Percentiles rank a stretch among this genome's conserved stretches.
These are phyloP conservation scores for Pollenia amentaria DNA, from an alignment of 2,888 invertebrate species.

Conservation along the genomic window DNA sequence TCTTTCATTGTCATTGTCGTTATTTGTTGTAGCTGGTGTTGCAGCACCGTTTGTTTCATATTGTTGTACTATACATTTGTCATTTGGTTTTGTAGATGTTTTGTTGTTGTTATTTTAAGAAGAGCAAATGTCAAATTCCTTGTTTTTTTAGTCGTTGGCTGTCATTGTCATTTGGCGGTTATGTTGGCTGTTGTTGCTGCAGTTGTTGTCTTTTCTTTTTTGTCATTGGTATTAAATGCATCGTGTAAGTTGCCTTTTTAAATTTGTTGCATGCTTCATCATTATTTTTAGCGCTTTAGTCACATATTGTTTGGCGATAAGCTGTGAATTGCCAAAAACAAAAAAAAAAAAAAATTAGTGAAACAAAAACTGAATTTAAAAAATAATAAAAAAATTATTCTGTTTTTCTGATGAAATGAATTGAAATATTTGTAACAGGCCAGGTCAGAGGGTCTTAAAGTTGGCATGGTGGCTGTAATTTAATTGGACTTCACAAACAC, in stretches of 20 bases:
- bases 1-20: conserved; percentile 61
- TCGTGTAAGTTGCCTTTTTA: conserved; percentile 75
- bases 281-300: conserved; percentile 76
- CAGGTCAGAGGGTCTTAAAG: conserved; percentile 49
- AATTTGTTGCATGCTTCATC: conserved; percentile 76
- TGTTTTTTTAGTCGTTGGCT: conserved; percentile 70
- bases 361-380: conserved; percentile 21
- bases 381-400: conserved; percentile 11
- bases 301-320: conserved; percentile 66
- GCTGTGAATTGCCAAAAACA: conserved; percentile 73
- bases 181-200: conserved; percentile 52
- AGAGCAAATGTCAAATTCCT: conserved; percentile 75
- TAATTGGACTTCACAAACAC: not conserved
- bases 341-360: not conserved
- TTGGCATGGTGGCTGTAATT: not conserved
- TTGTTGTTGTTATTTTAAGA: conserved; percentile 67
- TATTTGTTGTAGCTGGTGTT: conserved; percentile 38
- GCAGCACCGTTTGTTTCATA: conserved; percentile 44
- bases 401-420: conserved; percentile 33
- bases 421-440: conserved; percentile 43
- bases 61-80: conserved; percentile 64
- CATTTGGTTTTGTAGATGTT: conserved; percentile 50
- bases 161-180: conserved; percentile 72
- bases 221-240: conserved; percentile 73
- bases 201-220: conserved; percentile 68